Base-by-base conservation (phyloP, 2,888 invertebrate species). In the Noctuana brunneofusca region DNA sequence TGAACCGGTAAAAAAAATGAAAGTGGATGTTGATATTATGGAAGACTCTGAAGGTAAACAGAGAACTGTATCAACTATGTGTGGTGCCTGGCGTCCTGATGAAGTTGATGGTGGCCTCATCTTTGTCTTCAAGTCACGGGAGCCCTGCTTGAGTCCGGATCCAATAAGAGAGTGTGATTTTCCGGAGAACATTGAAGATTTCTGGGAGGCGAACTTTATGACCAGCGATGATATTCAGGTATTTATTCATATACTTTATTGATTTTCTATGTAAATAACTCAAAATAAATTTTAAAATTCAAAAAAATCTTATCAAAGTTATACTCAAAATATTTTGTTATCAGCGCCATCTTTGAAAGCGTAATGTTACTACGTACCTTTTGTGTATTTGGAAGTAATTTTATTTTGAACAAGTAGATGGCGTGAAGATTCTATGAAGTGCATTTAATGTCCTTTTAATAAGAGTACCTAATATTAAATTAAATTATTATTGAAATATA, bases 41-140 rank as follows among this genome's bases (percentile, higher is more conserved):
- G 71, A 73, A 3, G 64, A 57, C 50, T 38, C 58, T 52, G 63
- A 18, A 24, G 43, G 64, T n/a, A 59, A 69, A 24, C 75, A 69
- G 63, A 86, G 92, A 67, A 91, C 89, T 63, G 90, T 92, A 11
- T 86, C 82, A 2, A 92, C 92, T 49, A 91, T 91, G 90, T 92
- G 92, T 77, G 92, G 92, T 62, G 80, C 90, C 30, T 92, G 92
- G 92, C 79, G 92, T 62, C 86, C 86, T 35, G 86, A 89, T 8
- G 92, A 92, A 68, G 87, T 80, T 52, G 85, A 92, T 72, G 92
- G 92, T 11, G 92, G 92, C 1, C 69, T 89, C 14, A 77, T 92
- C 43, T 77, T 92, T 32, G 89, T 92, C 11, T 85, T 92, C 22
- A 81, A 85, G 69, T 84, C 75, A 0, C 78, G 90, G 50, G 73